Conservation (phyloP, 2,113 vertebrate species). For the Blennius ocellaris region DNA sequence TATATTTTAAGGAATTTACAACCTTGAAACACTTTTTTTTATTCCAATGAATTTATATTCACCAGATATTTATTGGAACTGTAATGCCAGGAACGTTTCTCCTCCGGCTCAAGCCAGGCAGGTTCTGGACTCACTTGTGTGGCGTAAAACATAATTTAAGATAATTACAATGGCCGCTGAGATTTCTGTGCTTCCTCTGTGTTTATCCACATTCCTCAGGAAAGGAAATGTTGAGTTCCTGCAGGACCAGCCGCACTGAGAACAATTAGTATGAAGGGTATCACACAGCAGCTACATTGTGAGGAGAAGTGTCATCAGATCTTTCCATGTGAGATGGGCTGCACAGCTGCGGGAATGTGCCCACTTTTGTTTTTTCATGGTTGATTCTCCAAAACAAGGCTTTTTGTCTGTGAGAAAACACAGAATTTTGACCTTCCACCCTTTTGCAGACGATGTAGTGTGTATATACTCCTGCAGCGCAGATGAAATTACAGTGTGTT, state of each 20-base stretch:
- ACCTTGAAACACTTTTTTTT: no score
- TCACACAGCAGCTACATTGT: not conserved
- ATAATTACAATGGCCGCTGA: conserved; percentile 2
- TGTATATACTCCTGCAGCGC: no score
- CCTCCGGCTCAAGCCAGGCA: not conserved
- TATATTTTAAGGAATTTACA: no score
- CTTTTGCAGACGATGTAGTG: no score
- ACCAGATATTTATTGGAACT: no score
- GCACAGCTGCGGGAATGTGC: not conserved
- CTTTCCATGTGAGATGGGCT: not conserved
- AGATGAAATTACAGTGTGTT: no score
- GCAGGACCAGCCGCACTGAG: not conserved
- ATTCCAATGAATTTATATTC: no score
- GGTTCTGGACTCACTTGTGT: not conserved
- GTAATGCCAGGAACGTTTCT: no score
- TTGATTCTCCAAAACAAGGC: not conserved
- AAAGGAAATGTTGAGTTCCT: conserved; percentile 5
- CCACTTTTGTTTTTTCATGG: not conserved
- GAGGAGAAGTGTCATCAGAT: not conserved
- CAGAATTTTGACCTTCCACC: no score
- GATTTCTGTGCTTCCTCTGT: not conserved
- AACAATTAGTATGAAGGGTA: not conserved
- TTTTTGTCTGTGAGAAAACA: not conserved
- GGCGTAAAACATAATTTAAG: not conserved
- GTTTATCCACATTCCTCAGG: conserved; percentile 5